phyloP scores from a whole-genome alignment of 2,797 vertebrate species.

The Gambusia yucatana region DNA sequence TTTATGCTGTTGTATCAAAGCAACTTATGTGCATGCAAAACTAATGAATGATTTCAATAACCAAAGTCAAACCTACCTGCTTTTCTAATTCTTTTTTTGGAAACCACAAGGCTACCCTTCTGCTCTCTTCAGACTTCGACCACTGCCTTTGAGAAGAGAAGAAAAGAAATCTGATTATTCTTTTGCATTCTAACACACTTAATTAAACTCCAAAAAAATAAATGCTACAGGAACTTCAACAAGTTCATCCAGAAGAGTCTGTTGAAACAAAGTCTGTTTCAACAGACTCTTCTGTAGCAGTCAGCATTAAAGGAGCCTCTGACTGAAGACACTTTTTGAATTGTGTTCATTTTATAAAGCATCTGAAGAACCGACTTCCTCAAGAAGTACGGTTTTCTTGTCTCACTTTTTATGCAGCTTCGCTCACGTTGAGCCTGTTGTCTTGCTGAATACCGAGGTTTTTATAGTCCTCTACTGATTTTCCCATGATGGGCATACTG shows the following conservation, averaged over 20 bases:
- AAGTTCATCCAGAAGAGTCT: background rate
- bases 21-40: background rate
- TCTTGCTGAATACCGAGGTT: background rate
- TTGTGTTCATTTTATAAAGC: background rate
- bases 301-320: background rate
- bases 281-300: background rate
- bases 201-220: background rate
- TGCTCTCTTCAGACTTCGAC: constrained; percentile 90
- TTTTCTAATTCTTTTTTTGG: constrained; percentile 90
- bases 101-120: constrained; percentile 87
- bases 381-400: background rate
- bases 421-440: background rate
- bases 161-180: background rate
- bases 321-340: background rate
- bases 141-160: constrained; percentile 82
- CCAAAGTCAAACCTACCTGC: constrained; percentile 82
- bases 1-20: no score
- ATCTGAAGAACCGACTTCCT: background rate
- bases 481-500: background rate
- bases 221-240: background rate
- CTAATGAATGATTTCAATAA: background rate
- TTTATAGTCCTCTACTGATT: background rate
- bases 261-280: background rate
- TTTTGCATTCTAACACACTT: background rate
- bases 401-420: background rate